Evolutionary conservation across 37 sponge, comb jelly and placozoan genomes (phyloP), one percentile per base, ranked within the genome.

Genomic region (Mnemiopsis leidyi): DNA sequence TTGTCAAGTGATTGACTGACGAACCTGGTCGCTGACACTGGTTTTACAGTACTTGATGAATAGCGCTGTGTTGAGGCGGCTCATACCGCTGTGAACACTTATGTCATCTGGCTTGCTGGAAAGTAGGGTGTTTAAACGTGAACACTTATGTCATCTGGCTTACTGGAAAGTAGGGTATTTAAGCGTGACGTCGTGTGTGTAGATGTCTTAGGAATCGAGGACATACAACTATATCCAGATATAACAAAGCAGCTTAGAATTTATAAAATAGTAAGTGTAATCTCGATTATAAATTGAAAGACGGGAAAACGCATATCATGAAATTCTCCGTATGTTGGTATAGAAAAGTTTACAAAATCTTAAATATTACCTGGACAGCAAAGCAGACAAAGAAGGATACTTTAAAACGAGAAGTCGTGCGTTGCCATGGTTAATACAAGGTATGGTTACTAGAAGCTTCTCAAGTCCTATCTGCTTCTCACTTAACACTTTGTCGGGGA

Each of bases 1-100:
- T 48, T 5, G 61, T 48, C 61, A 48, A 5, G 61, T 48, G 61
- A 13, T 48, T 13, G 13, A 5, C 9, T 48, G 61, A 13, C 13
- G 9, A n/a, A 71, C 73, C 30, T 71, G 73, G 30, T 71, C 36
- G 33, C 32, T 31, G 36, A 77, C 79, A 20, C 33, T 77, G 16
- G 79, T 77, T 32, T 34, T 77, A 77, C 79, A 77, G 79, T 77
- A 77, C 18, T 77, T 77, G 34, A 77, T 77, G 79, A 77, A 77
- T 9, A 77, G 79, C 32, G 79, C 79, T 0, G 79, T 77, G 36
- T 77, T 77, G 9, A 26, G 79, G 7, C 79, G 79, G 18, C 32
- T 31, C 32, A 77, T 32, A 32, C 32, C 79, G 20, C 79, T 32
- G 20, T 31, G 32, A 34, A 5, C 33, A 77, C 79, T 77, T 33